phyloP scores from a whole-genome alignment of 2,888 invertebrate genomes.

The Pristionchus fissidentatus region DNA sequence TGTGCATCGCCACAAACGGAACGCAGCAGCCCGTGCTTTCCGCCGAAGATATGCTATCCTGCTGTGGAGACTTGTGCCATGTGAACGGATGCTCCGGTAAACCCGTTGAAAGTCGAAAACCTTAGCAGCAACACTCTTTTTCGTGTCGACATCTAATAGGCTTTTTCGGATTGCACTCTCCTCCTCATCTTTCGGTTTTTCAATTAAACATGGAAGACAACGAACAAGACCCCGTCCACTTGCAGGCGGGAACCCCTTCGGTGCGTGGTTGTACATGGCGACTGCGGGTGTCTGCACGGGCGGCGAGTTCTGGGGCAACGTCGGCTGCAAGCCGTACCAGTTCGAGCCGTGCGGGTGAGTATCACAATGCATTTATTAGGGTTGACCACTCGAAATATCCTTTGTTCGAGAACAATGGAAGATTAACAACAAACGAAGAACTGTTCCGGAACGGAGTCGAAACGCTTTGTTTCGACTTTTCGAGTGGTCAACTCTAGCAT shows the following conservation, averaged over 20 bases:
- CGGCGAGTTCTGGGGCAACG: constrained; percentile 79
- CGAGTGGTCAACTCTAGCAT: no score
- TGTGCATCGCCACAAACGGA: constrained; percentile 77
- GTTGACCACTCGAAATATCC: no score
- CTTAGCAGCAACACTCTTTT: no score
- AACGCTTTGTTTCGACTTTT: no score
- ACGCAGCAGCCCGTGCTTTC: constrained; percentile 75
- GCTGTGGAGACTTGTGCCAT: constrained; percentile 76
- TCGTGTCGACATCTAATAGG: no score
- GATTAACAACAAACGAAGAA: no score
- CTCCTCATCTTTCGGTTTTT: no score
- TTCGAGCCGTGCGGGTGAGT: constrained; percentile 84
- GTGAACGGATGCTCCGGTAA: constrained; percentile 75
- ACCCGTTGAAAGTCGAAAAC: no score
- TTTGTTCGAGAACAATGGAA: no score
- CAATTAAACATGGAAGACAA: not conserved
- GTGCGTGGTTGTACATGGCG: constrained; percentile 90
- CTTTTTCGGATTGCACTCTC: no score
- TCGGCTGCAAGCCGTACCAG: constrained; percentile 89
- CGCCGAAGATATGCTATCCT: constrained; percentile 77
- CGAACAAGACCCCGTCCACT: constrained; percentile 57
- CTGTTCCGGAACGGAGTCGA: no score
- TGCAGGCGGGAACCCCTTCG: constrained; percentile 85
- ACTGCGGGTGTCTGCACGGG: constrained; percentile 88
- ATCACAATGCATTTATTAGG: no score